Conservation (phyloP, 2,113 vertebrate genomes). For the Lipophrys pholis region DNA sequence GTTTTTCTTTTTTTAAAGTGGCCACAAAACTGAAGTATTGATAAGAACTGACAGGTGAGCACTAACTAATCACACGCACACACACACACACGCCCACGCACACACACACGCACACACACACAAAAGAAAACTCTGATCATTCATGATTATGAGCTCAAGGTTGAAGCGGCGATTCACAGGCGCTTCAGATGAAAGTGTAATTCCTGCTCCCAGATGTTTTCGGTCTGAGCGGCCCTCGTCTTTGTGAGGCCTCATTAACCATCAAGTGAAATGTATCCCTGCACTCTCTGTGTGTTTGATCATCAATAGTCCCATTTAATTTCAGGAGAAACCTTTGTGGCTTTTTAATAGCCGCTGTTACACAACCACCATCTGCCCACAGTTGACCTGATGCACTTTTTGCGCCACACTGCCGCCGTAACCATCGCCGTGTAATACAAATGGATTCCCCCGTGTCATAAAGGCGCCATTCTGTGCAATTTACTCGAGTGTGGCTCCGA, state of each 20-base stretch:
- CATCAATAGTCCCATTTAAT: conserved; percentile 53
- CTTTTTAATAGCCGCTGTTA: conserved; percentile 61
- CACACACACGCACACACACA: too few species aligned
- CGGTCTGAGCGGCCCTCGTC: neutral
- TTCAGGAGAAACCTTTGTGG: conserved; percentile 52
- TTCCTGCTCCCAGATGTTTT: conserved; percentile 42
- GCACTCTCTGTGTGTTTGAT: conserved; percentile 38
- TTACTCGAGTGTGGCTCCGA: conserved; percentile 24
- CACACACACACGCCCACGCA: too few species aligned
- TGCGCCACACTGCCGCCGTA: conserved; percentile 30
- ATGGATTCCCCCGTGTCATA: conserved; percentile 56
- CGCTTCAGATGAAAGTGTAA: neutral
- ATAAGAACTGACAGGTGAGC: too few species aligned
- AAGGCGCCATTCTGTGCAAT: conserved; percentile 52
- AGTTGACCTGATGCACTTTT: conserved; percentile 59
- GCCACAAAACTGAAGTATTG: too few species aligned
- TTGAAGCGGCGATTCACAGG: conserved; percentile 1
- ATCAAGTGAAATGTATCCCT: conserved; percentile 46
- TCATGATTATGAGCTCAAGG: conserved; percentile 33
- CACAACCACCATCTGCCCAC: conserved; percentile 66
- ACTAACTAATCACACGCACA: too few species aligned
- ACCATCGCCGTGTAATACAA: conserved; percentile 30
- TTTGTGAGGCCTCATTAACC: conserved; percentile 55
- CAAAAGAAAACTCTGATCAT: neutral
- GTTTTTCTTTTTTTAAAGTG: too few species aligned